A percentile compares a stretch with the other conserved stretches of the same genome.
Evolutionary conservation across 2,797 vertebrate species (phyloP).

Genomic region (Schizothorax lantsangensis): DNA sequence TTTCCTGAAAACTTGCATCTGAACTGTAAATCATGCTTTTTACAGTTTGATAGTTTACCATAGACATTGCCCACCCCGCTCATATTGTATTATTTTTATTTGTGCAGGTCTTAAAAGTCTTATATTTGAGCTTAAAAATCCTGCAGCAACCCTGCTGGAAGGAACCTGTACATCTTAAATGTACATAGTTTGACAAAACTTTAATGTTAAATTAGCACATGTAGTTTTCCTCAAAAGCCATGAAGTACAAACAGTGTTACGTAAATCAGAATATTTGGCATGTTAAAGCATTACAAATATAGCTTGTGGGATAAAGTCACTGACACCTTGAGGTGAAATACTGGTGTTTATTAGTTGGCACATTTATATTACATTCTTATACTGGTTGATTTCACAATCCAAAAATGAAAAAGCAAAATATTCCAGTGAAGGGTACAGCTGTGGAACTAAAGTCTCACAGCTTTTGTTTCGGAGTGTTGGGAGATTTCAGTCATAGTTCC

Average conservation of each 20-base stretch:
- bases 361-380: constrained; percentile 86
- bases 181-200: not conserved
- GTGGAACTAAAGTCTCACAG: constrained; percentile 47
- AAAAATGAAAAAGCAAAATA: constrained; percentile 74
- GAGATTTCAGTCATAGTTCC: not conserved
- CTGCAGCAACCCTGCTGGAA: not conserved
- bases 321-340: constrained; percentile 78
- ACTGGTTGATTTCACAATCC: constrained; percentile 81
- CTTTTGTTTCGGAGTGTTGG: constrained; percentile 23
- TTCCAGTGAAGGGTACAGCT: constrained; percentile 71
- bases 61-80: too few species aligned
- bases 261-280: not conserved
- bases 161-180: too few species aligned
- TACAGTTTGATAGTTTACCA: too few species aligned
- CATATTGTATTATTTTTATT: too few species aligned
- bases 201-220: not conserved
- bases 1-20: too few species aligned
- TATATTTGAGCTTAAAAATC: too few species aligned
- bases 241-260: not conserved
- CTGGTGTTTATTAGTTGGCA: constrained; percentile 90
- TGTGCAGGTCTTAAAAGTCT: too few species aligned
- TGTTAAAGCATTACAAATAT: not conserved
- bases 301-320: not conserved
- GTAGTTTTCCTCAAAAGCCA: not conserved
- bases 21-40: too few species aligned